Conservation (phyloP, 2,888 invertebrate species). For the Amphimallon solstitiale region DNA sequence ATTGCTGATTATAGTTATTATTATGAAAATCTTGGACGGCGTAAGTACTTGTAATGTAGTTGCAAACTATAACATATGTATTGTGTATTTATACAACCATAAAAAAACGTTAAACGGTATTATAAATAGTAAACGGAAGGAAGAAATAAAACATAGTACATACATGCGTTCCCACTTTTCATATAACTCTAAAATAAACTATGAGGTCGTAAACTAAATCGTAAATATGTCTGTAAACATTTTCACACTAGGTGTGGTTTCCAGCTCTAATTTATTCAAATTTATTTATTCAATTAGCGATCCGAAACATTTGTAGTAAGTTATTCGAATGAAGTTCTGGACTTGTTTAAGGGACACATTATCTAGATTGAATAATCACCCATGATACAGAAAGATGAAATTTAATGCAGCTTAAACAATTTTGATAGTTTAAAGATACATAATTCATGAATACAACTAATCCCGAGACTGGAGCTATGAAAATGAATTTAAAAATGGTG, state of each 20-base stretch:
- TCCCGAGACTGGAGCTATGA: too few species aligned
- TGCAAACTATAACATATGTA: background rate
- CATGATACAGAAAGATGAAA: background rate
- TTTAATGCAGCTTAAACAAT: background rate
- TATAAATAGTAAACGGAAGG: slow-evolving; percentile 7
- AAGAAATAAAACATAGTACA: slow-evolving; percentile 5
- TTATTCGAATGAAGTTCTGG: background rate
- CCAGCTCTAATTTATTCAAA: background rate
- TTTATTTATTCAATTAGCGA: slow-evolving; percentile 11
- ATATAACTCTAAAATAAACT: background rate
- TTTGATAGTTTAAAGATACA: background rate
- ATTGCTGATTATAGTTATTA: too few species aligned
- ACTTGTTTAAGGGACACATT: background rate
- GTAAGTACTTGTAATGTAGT: background rate
- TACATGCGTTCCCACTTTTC: background rate
- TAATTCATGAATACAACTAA: background rate
- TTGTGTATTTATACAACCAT: background rate
- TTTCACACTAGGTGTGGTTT: background rate
- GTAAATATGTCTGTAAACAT: slow-evolving; percentile 2
- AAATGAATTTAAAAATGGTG: too few species aligned
- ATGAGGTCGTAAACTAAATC: slow-evolving; percentile 6
- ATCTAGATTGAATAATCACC: slow-evolving; percentile 4
- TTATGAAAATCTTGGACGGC: too few species aligned
- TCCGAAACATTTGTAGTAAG: background rate
- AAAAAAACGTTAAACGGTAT: slow-evolving; percentile 9